Conservation (phyloP, 2,113 vertebrate genomes). For the Neotoma lepida region DNA sequence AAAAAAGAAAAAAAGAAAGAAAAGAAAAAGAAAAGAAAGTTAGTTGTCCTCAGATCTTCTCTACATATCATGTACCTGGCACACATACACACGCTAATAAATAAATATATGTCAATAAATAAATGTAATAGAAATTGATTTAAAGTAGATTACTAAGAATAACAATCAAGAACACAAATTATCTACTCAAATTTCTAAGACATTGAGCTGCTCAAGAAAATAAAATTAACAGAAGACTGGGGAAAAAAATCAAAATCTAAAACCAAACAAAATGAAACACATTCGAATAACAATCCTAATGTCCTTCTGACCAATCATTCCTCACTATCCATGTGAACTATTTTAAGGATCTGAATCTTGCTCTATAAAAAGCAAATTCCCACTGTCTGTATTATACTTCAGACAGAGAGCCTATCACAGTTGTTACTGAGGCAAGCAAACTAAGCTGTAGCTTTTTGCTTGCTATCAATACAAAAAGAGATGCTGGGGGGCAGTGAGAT, state of each 20-base stretch:
- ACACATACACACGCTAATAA: neutral
- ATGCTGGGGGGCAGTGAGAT: neutral
- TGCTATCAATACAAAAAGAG: neutral
- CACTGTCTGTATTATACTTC: conserved; percentile 60
- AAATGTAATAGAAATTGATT: neutral
- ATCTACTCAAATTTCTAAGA: conserved; percentile 52
- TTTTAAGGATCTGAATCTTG: conserved; percentile 71
- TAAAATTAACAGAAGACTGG: neutral
- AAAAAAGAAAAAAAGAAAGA: too few relatives aligned
- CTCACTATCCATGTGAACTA: conserved; percentile 65
- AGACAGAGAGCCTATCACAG: neutral
- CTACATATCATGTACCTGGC: neutral
- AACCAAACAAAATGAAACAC: conserved; percentile 55
- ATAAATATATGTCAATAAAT: neutral
- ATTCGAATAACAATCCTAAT: conserved; percentile 26
- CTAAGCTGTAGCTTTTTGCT: conserved; percentile 38
- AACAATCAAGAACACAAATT: conserved; percentile 24
- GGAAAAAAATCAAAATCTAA: conserved; percentile 20
- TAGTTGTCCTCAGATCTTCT: neutral
- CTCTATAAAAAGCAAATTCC: conserved; percentile 74
- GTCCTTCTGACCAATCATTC: conserved; percentile 59
- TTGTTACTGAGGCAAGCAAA: conserved; percentile 40
- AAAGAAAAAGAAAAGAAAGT: neutral
- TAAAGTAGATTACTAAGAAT: conserved; percentile 47
- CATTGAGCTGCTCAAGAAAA: conserved; percentile 24